These are phyloP conservation scores for Gallinago undulata DNA, from an alignment of 2,113 vertebrate species.

Conservation along the genomic window DNA sequence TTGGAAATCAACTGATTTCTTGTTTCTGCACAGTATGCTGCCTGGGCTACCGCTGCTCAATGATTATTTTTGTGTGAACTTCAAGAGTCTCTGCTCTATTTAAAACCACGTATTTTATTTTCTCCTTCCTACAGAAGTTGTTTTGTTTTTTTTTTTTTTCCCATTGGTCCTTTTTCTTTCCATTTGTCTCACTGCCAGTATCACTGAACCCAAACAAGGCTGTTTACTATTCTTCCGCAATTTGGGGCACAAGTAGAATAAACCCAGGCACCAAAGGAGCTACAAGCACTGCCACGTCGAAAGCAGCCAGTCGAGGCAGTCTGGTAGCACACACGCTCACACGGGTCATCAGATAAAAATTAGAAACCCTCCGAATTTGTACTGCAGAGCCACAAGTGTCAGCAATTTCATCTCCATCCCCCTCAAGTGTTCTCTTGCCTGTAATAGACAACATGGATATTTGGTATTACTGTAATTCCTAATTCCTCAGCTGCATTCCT, in stretches of 20 bases:
- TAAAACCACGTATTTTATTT: not conserved
- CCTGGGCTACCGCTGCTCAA: not conserved
- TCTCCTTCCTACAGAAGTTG: not conserved
- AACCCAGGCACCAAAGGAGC: not conserved
- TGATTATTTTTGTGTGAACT: not conserved
- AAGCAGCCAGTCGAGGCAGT: accelerated
- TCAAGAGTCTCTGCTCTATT: not conserved
- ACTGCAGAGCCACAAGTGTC: not conserved
- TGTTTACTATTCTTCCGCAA: not conserved
- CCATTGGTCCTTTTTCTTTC: not conserved
- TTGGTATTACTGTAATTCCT: not conserved
- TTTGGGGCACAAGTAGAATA: not conserved
- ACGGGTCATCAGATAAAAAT: not conserved
- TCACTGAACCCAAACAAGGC: not conserved
- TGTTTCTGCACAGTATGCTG: not conserved
- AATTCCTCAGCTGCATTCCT: not conserved
- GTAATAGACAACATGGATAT: not conserved
- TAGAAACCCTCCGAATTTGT: not conserved
- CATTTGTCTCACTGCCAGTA: not conserved
- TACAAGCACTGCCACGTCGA: not conserved
- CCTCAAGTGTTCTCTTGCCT: not conserved
- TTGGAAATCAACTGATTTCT: not conserved
- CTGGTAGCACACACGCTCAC: not conserved
- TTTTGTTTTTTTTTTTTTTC: not conserved
- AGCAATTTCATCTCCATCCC: not conserved